Percentiles rank a stretch among this genome's conserved stretches.
Evolutionary conservation across 2,888 invertebrate genomes (phyloP).

Genomic region (Xylota sylvarum): DNA sequence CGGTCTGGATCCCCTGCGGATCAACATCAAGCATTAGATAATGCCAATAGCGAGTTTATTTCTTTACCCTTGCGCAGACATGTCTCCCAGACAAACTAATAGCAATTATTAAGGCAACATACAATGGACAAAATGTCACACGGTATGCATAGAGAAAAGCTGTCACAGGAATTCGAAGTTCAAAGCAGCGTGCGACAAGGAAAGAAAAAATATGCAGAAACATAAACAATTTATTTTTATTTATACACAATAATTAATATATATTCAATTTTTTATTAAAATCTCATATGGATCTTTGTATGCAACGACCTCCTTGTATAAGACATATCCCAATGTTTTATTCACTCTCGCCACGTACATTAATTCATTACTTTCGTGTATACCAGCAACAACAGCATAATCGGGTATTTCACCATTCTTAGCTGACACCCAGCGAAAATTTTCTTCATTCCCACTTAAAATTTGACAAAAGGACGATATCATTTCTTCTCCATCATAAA

Average conservation of each 20-base stretch:
- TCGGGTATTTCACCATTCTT: conserved; percentile 5
- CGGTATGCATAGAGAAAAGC: too few species aligned
- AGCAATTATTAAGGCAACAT: too few species aligned
- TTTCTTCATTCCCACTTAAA: background rate
- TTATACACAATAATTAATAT: background rate
- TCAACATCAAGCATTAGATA: too few species aligned
- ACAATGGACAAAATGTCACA: too few species aligned
- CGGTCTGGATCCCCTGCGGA: too few species aligned
- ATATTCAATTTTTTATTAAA: background rate
- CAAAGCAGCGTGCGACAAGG: too few species aligned
- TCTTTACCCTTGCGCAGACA: too few species aligned
- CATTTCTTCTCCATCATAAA: background rate
- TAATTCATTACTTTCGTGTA: background rate
- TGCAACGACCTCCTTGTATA: background rate
- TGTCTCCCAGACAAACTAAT: too few species aligned
- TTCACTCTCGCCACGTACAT: background rate
- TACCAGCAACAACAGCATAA: conserved; percentile 16
- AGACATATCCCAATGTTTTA: background rate
- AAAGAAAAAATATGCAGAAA: too few species aligned
- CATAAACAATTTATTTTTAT: background rate
- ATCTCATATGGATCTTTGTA: background rate
- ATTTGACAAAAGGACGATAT: background rate
- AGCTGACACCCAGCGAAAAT: background rate
- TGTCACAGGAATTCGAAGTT: too few species aligned
- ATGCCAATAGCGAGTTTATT: too few species aligned